Evolutionary conservation across 2,888 invertebrate species (phyloP).

Genomic region (Coleophora deauratella): DNA sequence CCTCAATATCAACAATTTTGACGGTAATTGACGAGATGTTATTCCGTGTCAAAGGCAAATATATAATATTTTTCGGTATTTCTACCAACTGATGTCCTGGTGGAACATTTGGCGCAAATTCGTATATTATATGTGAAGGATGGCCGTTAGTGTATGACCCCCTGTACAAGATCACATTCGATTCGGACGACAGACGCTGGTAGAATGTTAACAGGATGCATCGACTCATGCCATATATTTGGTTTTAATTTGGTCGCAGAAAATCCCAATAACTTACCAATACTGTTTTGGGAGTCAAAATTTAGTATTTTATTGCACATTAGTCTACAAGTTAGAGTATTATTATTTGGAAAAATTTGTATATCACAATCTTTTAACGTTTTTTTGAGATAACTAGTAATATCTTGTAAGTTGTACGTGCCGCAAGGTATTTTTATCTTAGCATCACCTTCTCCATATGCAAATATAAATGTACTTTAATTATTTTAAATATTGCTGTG

Average conservation of each 20-base stretch:
- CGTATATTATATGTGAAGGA: not conserved
- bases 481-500: constrained; percentile 24
- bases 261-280: constrained; percentile 5
- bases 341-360: constrained; percentile 2
- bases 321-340: constrained; percentile 1
- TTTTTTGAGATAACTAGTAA: constrained; percentile 1
- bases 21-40: constrained; percentile 7
- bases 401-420: constrained; percentile 5
- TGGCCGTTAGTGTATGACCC: constrained; percentile 7
- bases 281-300: constrained; percentile 2
- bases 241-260: not conserved
- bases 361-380: constrained; percentile 1
- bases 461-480: constrained; percentile 5
- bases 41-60: constrained; percentile 12
- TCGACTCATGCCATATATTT: constrained; percentile 8
- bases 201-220: constrained; percentile 6
- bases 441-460: constrained; percentile 2
- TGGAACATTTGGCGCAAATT: constrained; percentile 5
- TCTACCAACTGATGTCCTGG: constrained; percentile 6
- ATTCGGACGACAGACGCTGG: constrained; percentile 5
- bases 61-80: constrained; percentile 10
- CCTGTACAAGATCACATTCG: constrained; percentile 7
- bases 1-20: constrained; percentile 9
- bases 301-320: constrained; percentile 3
- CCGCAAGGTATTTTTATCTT: constrained; percentile 8